phyloP scores from a whole-genome alignment of 2,113 vertebrate species.

The Meleagris gallopavo region DNA sequence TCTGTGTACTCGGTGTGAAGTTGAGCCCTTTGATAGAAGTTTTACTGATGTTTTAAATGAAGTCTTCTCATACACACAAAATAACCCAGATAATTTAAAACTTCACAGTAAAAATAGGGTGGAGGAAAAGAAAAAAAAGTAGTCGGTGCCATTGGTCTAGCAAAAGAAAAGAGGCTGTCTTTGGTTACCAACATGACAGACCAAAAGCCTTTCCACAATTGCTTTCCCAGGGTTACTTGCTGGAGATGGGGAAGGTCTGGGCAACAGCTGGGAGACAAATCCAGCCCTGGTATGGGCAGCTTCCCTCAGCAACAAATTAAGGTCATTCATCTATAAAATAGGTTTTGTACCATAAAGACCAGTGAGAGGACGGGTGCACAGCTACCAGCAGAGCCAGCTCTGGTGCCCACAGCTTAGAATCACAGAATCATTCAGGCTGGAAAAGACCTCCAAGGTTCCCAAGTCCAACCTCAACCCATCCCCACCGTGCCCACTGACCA shows the following conservation, averaged over 20 bases:
- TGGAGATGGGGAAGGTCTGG: neutral
- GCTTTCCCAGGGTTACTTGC: neutral
- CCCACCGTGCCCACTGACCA: too few species aligned
- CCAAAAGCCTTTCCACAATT: neutral
- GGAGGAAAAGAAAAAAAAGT: neutral
- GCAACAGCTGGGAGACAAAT: constrained; percentile 43
- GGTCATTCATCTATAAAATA: neutral
- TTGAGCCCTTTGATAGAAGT: constrained; percentile 72
- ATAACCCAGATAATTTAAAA: constrained; percentile 73
- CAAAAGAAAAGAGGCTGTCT: constrained; percentile 22
- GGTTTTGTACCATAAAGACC: neutral
- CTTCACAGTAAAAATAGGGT: constrained; percentile 20
- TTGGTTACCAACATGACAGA: constrained; percentile 10
- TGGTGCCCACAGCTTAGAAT: neutral
- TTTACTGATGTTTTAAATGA: constrained; percentile 75
- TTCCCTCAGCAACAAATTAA: neutral
- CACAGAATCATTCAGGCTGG: neutral
- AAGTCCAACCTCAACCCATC: neutral
- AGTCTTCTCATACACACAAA: constrained; percentile 68
- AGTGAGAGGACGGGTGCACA: fast-evolving
- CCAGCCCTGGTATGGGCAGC: constrained; percentile 20
- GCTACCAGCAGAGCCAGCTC: neutral
- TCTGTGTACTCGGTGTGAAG: constrained; percentile 75
- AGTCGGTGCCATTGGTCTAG: neutral
- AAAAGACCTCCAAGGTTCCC: neutral